Conservation (phyloP, 2,113 vertebrate genomes). For the Aptenodytes forsteri region DNA sequence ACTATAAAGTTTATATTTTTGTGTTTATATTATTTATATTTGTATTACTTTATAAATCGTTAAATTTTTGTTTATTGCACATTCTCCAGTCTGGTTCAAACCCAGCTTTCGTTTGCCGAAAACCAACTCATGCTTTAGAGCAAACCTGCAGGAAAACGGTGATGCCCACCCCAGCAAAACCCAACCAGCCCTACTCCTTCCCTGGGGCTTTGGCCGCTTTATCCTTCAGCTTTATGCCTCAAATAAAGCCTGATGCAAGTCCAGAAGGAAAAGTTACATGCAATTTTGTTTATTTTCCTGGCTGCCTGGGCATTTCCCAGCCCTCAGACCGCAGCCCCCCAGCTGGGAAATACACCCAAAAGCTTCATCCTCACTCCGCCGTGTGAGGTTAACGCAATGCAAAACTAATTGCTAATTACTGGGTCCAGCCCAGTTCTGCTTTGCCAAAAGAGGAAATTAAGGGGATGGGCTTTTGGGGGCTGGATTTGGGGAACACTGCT, state of each 20-base stretch:
- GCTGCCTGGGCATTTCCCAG: neutral
- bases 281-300: neutral
- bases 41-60: neutral
- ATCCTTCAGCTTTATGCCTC: neutral
- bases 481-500: neutral
- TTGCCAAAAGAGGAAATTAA: neutral
- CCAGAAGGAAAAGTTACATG: neutral
- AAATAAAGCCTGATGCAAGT: neutral
- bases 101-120: neutral
- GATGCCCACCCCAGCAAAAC: neutral
- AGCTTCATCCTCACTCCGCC: neutral
- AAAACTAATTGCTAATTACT: neutral
- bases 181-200: neutral
- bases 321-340: neutral
- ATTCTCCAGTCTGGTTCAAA: neutral
- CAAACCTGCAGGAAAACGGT: neutral
- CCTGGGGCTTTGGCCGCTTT: neutral
- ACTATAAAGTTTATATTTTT: neutral
- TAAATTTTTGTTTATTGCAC: neutral
- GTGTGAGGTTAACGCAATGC: rapidly evolving
- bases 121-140: neutral
- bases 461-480: neutral
- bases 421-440: neutral
- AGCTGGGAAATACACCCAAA: neutral
- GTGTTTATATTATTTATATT: neutral